Evolutionary conservation across 1,140 invertebrate species (phyloP).

Genomic region (Antheraea mylitta): DNA sequence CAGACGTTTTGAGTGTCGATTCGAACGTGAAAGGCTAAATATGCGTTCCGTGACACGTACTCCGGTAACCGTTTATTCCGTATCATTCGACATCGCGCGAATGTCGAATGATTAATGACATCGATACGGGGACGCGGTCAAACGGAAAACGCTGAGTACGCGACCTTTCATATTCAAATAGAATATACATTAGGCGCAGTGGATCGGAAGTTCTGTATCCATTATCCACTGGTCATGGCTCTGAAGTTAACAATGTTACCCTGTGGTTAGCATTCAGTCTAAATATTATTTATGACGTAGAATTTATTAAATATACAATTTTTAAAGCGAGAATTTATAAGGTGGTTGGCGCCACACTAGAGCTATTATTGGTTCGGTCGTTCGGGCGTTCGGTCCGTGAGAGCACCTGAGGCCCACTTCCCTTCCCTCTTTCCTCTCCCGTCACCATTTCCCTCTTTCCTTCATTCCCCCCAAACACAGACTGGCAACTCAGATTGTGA

Average conservation of each 20-base stretch:
- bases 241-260: neutral
- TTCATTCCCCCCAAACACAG: too few species aligned
- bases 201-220: neutral
- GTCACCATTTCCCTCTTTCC: too few species aligned
- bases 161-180: constrained; percentile 2
- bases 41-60: neutral
- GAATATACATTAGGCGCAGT: neutral
- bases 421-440: too few species aligned
- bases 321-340: too few species aligned
- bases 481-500: too few species aligned
- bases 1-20: neutral
- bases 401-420: too few species aligned
- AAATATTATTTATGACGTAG: neutral
- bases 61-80: neutral
- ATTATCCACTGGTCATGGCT: neutral
- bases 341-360: too few species aligned
- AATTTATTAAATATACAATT: neutral
- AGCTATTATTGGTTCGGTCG: too few species aligned
- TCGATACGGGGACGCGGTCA: neutral
- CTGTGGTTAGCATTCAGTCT: neutral
- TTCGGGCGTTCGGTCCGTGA: too few species aligned
- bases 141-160: neutral
- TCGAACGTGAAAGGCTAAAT: too few species aligned
- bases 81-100: neutral
- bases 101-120: neutral